Evolutionary conservation across 23 tunicate species (phyloP).

Genomic region (Trididemnum miniatum): DNA sequence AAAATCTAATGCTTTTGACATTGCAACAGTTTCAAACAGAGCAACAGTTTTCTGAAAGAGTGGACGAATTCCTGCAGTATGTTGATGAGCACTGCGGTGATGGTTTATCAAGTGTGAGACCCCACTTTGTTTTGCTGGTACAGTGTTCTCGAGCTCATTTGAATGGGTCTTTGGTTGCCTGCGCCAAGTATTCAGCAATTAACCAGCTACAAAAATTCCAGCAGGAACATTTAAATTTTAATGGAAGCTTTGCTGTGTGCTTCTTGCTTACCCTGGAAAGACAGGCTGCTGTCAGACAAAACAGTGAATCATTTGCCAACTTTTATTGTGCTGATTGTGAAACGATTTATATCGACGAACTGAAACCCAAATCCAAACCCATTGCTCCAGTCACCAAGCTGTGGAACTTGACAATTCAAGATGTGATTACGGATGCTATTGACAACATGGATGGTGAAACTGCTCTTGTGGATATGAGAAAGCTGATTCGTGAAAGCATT

Average conservation of each 20-base stretch:
- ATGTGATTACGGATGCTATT: constrained; percentile 10
- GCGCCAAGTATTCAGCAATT: constrained; percentile 60
- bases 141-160: constrained; percentile 64
- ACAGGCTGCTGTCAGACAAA: not conserved
- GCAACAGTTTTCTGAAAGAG: constrained; percentile 35
- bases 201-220: constrained; percentile 42
- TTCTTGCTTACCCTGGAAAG: constrained; percentile 66
- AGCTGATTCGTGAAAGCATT: constrained; percentile 40
- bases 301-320: constrained; percentile 4
- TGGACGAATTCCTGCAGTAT: constrained; percentile 47
- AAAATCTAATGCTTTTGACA: constrained; percentile 52
- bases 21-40: constrained; percentile 78
- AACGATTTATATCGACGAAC: constrained; percentile 59
- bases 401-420: constrained; percentile 31
- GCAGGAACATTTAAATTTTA: not conserved
- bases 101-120: not conserved
- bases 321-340: constrained; percentile 46
- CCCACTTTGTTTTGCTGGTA: constrained; percentile 43
- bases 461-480: constrained; percentile 7
- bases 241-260: constrained; percentile 30
- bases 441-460: not conserved
- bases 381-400: constrained; percentile 47
- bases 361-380: constrained; percentile 26
- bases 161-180: constrained; percentile 40
- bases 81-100: not conserved